Evolutionary conservation across 92 coral and sea anemone species (phyloP), one percentile per base, ranked within the genome.

Genomic region (Epizoanthus stellaris): DNA sequence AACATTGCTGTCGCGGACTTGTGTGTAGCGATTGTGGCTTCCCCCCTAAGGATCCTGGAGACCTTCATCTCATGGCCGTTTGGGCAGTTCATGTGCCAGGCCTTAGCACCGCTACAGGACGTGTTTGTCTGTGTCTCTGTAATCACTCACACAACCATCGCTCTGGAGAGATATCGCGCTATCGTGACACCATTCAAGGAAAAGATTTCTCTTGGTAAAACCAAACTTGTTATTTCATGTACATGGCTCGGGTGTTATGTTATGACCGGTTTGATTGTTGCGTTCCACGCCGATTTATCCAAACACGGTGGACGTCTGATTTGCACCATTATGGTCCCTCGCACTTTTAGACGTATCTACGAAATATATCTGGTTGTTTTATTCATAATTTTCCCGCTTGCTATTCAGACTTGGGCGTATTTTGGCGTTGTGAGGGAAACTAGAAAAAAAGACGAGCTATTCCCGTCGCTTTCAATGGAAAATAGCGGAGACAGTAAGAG

Each of bases 81-180:
- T 42, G 92, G 94, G 1, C 72, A 76, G 2, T 88, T 91, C 63
- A 39, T 91, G 81, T 91, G 94, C 59, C 85, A 76, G 34, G 85
- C 86, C 23, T 42, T 90, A 64, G 84, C 87, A 73, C 97, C 97
- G 4, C 39, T 93, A 36, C 94, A 91, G 75, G 94, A 93, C 73
- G 97, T 93, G 9, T 93, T 91, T 23, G 92, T 93, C 4, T 86
- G 91, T 10, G 97, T 93, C 4, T 93, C 97, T 2, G 97, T 85
- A 7, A 60, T 93, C 16, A 91, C 93, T 7, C 97, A 93, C 64
- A 88, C 97, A 8, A 81, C 89, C 0, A 93, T 93, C 19, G 94
- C 94, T 15, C 62, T 90, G 63, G 97, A 93, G 64, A 91, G 97
- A 49, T 87, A 91, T 69, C 75, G 97, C 12, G 97, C 93, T 5